Conservation (phyloP, 2,888 invertebrate species). For the Caenorhabditis parvicauda region DNA sequence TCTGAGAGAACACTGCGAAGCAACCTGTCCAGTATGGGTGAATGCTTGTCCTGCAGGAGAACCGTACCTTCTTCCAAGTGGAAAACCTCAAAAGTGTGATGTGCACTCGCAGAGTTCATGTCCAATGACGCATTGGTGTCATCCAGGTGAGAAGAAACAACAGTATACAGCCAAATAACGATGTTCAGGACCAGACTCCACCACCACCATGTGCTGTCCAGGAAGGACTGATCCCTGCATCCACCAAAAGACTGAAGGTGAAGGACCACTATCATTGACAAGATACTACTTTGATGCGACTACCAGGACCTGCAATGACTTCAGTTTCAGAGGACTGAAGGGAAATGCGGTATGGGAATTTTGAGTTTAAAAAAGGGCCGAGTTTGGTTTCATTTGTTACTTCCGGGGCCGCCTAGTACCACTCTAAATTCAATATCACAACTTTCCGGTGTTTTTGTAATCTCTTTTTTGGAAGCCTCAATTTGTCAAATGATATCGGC, state of each 20-base stretch:
- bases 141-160: conserved; percentile 21
- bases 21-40: conserved; percentile 51
- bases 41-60: conserved; percentile 56
- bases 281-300: conserved; percentile 46
- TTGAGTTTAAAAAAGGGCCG: too few species aligned
- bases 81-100: conserved; percentile 35
- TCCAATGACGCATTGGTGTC: conserved; percentile 53
- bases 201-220: conserved; percentile 53
- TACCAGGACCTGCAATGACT: conserved; percentile 44
- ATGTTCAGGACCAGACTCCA: conserved; percentile 33
- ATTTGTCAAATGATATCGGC: too few species aligned
- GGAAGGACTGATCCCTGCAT: conserved; percentile 49
- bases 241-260: conserved; percentile 37
- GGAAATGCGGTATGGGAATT: conserved; percentile 48
- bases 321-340: conserved; percentile 49
- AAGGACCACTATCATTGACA: conserved; percentile 33
- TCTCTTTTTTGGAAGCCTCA: too few species aligned
- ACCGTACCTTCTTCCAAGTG: conserved; percentile 41
- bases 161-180: neutral
- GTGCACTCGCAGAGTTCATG: conserved; percentile 30
- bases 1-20: conserved; percentile 51
- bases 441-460: too few species aligned
- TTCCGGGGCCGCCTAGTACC: too few species aligned
- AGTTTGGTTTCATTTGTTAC: too few species aligned
- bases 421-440: too few species aligned